Conservation (phyloP, 2,797 vertebrate species). For the Sebastes iracundus region DNA sequence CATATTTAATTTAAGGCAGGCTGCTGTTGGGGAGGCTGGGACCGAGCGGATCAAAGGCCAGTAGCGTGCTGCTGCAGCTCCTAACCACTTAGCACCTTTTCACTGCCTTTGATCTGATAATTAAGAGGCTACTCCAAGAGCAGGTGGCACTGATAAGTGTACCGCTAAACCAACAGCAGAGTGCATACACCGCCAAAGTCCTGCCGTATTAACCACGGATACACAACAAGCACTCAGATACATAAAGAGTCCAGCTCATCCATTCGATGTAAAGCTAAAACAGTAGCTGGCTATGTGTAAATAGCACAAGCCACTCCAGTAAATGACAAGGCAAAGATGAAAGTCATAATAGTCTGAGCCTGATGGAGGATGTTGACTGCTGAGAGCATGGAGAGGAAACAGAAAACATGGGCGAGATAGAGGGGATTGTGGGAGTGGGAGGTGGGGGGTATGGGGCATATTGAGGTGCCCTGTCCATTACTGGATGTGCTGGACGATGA, state of each 20-base stretch:
- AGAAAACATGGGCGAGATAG: constrained; percentile 61
- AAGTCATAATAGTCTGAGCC: constrained; percentile 82
- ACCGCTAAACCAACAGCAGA: constrained; percentile 70
- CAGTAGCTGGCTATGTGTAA: constrained; percentile 66
- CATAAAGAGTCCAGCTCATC: constrained; percentile 55
- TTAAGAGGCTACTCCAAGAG: constrained; percentile 83
- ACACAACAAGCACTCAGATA: constrained; percentile 58
- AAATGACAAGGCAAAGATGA: constrained; percentile 83
- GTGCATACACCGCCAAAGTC: constrained; percentile 51
- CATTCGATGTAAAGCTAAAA: constrained; percentile 63
- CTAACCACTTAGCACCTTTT: constrained; percentile 84
- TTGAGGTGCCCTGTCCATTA: constrained; percentile 67
- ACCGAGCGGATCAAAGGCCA: constrained; percentile 83
- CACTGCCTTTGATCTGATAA: constrained; percentile 84
- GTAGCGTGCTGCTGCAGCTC: constrained; percentile 71
- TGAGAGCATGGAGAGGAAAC: constrained; percentile 69
- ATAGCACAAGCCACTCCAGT: constrained; percentile 73
- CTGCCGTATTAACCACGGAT: constrained; percentile 32
- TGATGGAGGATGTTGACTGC: constrained; percentile 79
- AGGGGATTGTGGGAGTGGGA: constrained; percentile 20
- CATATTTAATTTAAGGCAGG: constrained; percentile 77
- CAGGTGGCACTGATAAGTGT: constrained; percentile 83
- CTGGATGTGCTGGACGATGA: constrained; percentile 37
- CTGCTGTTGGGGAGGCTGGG: constrained; percentile 70
- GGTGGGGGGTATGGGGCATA: constrained; percentile 4